Percentiles rank a stretch among this genome's conserved stretches.
phyloP scores from a whole-genome alignment of 2,113 vertebrate species.

The Gymnogyps californianus region DNA sequence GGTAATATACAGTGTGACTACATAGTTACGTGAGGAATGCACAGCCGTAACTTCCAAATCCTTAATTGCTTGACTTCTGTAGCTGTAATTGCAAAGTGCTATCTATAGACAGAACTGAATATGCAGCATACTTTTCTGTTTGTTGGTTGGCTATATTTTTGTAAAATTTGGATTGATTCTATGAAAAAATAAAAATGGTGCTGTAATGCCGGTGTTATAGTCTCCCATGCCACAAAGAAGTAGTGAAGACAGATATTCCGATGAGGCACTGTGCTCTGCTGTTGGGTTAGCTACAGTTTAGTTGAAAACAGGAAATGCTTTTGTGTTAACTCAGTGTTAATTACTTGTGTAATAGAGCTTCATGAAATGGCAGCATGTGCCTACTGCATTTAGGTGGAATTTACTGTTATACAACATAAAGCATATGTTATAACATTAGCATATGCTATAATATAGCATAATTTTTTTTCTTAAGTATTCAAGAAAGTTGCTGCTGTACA shows the following conservation, averaged over 20 bases:
- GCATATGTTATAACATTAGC: not conserved
- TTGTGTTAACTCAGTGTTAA: not conserved
- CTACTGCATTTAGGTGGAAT: not conserved
- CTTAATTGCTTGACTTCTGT: not conserved
- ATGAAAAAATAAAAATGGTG: not conserved
- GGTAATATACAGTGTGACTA: not conserved
- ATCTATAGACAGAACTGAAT: not conserved
- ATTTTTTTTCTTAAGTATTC: not conserved
- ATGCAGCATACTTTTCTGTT: not conserved
- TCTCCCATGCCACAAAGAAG: not conserved
- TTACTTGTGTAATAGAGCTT: not conserved
- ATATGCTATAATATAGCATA: not conserved
- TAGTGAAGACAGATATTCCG: not conserved
- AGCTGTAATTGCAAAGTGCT: not conserved
- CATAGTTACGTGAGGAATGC: not conserved
- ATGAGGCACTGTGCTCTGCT: not conserved
- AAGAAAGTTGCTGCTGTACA: not conserved
- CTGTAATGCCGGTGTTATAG: not conserved
- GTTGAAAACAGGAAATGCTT: not conserved
- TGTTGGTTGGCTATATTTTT: not conserved
- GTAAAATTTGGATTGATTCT: not conserved
- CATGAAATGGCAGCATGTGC: not conserved
- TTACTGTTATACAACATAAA: not conserved
- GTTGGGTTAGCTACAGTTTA: not conserved
- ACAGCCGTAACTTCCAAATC: not conserved